These are phyloP conservation scores for Philopedon plagiatum DNA, from an alignment of 2,888 invertebrate genomes.

Conservation along the genomic window DNA sequence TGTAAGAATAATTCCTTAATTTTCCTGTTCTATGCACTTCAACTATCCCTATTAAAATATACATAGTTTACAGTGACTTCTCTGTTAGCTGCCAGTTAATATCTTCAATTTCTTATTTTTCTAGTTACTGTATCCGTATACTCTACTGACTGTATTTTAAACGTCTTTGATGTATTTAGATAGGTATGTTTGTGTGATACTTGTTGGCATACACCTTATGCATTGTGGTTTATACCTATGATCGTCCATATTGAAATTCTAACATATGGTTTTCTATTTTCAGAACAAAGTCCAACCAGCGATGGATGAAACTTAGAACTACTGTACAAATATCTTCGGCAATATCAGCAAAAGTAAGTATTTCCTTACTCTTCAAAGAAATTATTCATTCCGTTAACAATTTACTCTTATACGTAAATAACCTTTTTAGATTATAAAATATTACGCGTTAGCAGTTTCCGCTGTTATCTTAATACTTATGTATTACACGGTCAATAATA, in stretches of 20 bases:
- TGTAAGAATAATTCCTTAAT: too few relatives aligned
- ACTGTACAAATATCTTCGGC: conserved; percentile 94
- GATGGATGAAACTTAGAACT: conserved; percentile 96
- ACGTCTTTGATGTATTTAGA: conserved; percentile 29
- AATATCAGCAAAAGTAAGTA: conserved; percentile 77
- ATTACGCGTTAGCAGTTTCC: too few relatives aligned
- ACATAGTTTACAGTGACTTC: neutral
- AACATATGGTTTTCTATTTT: conserved; percentile 56
- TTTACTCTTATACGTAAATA: too few relatives aligned
- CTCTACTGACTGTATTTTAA: conserved; percentile 9
- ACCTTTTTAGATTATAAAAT: too few relatives aligned
- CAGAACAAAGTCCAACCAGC: conserved; percentile 94
- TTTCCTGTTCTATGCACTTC: too few relatives aligned
- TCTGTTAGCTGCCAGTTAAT: neutral
- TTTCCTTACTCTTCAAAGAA: too few relatives aligned
- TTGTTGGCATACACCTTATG: conserved; percentile 21
- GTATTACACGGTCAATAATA: too few relatives aligned
- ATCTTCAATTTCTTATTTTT: neutral
- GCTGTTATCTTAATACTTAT: too few relatives aligned
- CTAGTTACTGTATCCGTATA: conserved; percentile 1
- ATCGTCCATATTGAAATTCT: neutral
- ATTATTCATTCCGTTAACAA: too few relatives aligned
- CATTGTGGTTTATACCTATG: conserved; percentile 29
- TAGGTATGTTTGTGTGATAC: conserved; percentile 37
- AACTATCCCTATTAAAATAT: neutral